phyloP scores from a whole-genome alignment of 1,140 invertebrate genomes.

The Rhopalosiphum maidis region DNA sequence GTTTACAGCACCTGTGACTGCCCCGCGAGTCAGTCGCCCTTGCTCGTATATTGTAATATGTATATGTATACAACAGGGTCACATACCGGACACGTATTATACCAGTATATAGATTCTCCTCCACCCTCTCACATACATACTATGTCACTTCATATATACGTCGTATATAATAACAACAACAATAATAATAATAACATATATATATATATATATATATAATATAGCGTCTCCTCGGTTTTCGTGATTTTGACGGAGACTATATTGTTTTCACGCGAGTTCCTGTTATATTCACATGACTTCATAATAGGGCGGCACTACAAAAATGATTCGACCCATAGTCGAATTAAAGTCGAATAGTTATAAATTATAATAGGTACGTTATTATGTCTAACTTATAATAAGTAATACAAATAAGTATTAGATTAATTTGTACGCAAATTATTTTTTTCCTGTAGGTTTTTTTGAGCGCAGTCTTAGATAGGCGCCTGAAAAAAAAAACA shows the following conservation, averaged over 20 bases:
- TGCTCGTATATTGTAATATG: not conserved
- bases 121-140: not conserved
- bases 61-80: not conserved
- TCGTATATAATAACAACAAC: too few species aligned
- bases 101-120: not conserved
- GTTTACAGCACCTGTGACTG: constrained; percentile 57
- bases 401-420: not conserved
- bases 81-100: constrained; percentile 11
- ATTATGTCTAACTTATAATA: not conserved
- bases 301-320: not conserved
- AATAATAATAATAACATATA: not conserved
- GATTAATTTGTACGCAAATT: not conserved
- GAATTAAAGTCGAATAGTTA: not conserved
- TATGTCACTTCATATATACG: not conserved
- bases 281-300: not conserved
- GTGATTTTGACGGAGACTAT: not conserved
- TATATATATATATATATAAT: not conserved
- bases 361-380: not conserved
- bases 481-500: not conserved
- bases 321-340: not conserved
- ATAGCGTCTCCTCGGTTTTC: not conserved
- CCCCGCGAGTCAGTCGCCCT: not conserved
- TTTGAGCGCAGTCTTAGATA: not conserved
- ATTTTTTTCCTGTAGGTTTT: not conserved
- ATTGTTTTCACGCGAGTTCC: not conserved